phyloP scores from a whole-genome alignment of 2,888 invertebrate genomes.

The Drosophila diplacantha region DNA sequence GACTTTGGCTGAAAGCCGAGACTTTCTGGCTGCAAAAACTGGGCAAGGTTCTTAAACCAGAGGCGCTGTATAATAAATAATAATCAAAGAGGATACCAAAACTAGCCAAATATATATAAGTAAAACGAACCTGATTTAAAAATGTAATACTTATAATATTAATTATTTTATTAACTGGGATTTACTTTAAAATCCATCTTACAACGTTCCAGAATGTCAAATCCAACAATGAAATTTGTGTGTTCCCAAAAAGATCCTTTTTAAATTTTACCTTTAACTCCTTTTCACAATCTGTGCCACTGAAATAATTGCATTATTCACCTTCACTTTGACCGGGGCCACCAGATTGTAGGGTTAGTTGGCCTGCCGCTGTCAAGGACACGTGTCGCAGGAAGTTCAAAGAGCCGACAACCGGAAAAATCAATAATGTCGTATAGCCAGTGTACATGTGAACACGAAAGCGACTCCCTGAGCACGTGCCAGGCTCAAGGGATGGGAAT shows the following conservation, averaged over 20 bases:
- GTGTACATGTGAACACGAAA: constrained; percentile 32
- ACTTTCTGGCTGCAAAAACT: constrained; percentile 8
- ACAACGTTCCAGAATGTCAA: background rate
- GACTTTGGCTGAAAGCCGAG: constrained; percentile 1
- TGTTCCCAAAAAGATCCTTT: background rate
- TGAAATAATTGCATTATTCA: constrained; percentile 46
- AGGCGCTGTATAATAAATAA: background rate
- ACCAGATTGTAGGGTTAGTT: constrained; percentile 45
- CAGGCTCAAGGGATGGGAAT: constrained; percentile 23
- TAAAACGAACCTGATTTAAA: background rate
- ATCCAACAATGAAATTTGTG: accelerated
- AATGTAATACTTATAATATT: background rate
- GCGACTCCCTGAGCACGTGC: constrained; percentile 56
- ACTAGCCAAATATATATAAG: background rate
- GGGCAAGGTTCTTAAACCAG: constrained; percentile 12
- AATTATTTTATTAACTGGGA: background rate
- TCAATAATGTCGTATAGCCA: constrained; percentile 52
- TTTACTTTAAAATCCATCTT: no score
- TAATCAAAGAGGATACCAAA: background rate
- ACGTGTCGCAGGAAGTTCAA: constrained; percentile 64
- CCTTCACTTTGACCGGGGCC: constrained; percentile 64
- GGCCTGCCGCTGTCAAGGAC: constrained; percentile 57
- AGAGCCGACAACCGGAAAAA: constrained; percentile 56
- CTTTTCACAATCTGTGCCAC: background rate
- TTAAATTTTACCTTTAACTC: background rate